Evolutionary conservation across 2,888 invertebrate species (phyloP).

Genomic region (Apamea epomidion): DNA sequence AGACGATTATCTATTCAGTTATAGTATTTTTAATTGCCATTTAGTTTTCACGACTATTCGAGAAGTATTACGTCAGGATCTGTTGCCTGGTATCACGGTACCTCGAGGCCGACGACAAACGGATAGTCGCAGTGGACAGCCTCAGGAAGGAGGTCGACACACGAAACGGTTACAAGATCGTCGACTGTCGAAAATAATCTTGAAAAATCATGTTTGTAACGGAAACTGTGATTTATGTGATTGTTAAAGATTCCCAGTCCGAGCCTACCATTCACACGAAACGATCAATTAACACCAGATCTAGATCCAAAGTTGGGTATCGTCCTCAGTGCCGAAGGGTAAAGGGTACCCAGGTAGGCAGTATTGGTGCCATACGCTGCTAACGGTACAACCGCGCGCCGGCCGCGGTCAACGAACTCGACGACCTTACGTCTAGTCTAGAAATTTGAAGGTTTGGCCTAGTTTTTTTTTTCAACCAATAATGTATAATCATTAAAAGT

Average conservation of each 20-base stretch:
- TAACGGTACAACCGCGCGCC: conserved; percentile 85
- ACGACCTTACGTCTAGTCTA: conserved; percentile 83
- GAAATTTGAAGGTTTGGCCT: conserved; percentile 85
- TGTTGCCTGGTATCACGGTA: conserved; percentile 49
- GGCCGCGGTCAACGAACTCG: conserved; percentile 86
- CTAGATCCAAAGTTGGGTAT: conserved; percentile 33
- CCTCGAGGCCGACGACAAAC: conserved; percentile 62
- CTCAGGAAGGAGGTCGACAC: conserved; percentile 68
- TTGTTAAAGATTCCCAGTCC: neutral
- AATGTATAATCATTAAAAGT: conserved; percentile 19
- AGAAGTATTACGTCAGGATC: conserved; percentile 63
- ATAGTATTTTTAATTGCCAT: conserved; percentile 62
- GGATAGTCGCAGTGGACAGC: conserved; percentile 60
- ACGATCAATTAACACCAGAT: conserved; percentile 41
- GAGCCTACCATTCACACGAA: neutral
- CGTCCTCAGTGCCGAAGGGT: conserved; percentile 66
- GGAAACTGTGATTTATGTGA: conserved; percentile 28
- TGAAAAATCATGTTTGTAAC: conserved; percentile 40
- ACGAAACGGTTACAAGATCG: conserved; percentile 67
- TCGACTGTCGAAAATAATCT: conserved; percentile 60
- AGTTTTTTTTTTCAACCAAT: conserved; percentile 73
- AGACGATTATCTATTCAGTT: conserved; percentile 53
- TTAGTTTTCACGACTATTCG: conserved; percentile 54
- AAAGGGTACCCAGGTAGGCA: conserved; percentile 77
- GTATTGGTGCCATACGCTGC: conserved; percentile 73